Evolutionary conservation across 1,140 invertebrate genomes (phyloP), one percentile per base, ranked within the genome.

Genomic region (Sminthurides bifidus): DNA sequence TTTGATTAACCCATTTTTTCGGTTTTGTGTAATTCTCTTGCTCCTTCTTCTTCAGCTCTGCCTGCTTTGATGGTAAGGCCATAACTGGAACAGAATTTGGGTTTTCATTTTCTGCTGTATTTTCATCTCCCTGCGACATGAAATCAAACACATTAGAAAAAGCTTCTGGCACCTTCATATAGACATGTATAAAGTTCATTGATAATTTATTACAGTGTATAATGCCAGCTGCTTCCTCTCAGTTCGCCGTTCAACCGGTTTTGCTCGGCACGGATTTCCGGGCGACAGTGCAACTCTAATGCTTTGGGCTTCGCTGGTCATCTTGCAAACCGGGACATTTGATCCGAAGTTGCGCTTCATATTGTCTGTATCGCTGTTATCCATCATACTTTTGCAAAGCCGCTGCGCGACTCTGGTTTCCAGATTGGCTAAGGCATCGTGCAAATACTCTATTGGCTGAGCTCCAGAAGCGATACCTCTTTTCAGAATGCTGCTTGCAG

Each of bases 381-480:
- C 19, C 17, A 43, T 38, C 26, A 59, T 38, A n/a, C 17, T 23
- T 31, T 55, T 26, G 8, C 37, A 14, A 1, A 55, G 8, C 15
- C 24, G 17, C 46, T 52, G 8, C 17, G 54, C 51, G 8, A 53
- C 46, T 15, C 54, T n/a, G 38, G 38, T 51, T 31, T 60, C 40
- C 21, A 60, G 54, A 40, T 46, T 45, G 15, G 33, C 48, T 3
- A 58, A 29, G n/a, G 46, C 40, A 44, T 62, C 60, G n/a, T 58
- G 29, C 3, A 62, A 27, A 21, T 41, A 38, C 43, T 46, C 33
- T 21, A 52, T 53, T 1, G 56, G 56, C 12, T 33, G 26, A 5
- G 60, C 56, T n/a, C 31, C 23, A 19, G 29, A 19, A 10, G 41
- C 21, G 12, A 58, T 55, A 19, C 60, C 60, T 24, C 12, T 5